These are phyloP conservation scores for Dione vanillae DNA, from an alignment of 2,888 invertebrate genomes.

Conservation along the genomic window DNA sequence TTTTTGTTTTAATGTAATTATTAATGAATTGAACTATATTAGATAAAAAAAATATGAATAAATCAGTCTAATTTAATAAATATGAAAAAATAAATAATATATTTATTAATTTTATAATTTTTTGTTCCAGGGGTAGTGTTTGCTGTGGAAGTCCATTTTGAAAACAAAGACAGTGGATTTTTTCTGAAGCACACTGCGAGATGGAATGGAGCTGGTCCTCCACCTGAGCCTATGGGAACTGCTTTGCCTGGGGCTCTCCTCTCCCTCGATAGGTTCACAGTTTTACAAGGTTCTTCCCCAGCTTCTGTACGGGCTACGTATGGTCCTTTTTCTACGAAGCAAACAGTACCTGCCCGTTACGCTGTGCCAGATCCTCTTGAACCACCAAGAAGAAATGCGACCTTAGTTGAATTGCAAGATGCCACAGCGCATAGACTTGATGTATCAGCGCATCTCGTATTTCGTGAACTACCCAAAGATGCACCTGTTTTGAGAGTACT, in stretches of 20 bases:
- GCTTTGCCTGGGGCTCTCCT: constrained; percentile 87
- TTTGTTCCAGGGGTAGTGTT: constrained; percentile 85
- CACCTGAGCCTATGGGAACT: constrained; percentile 75
- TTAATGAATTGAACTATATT: too few relatives aligned
- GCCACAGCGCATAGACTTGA: constrained; percentile 91
- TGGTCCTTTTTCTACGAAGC: constrained; percentile 97
- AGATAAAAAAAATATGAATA: too few relatives aligned
- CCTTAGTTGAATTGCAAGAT: constrained; percentile 84
- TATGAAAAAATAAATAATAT: constrained; percentile 45
- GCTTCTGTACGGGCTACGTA: constrained; percentile 96
- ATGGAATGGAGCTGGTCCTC: constrained; percentile 85
- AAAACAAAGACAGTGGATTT: constrained; percentile 95
- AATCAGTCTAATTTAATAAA: not conserved
- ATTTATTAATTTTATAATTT: constrained; percentile 38
- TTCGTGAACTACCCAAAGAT: constrained; percentile 92
- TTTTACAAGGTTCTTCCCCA: constrained; percentile 95
- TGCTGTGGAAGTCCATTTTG: constrained; percentile 95
- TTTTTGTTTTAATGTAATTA: too few relatives aligned
- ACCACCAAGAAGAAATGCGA: constrained; percentile 83
- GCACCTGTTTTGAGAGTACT: constrained; percentile 96
- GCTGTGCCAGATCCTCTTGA: constrained; percentile 94
- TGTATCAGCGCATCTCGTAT: constrained; percentile 97
- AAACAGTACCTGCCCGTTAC: constrained; percentile 95
- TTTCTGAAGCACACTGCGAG: constrained; percentile 93
- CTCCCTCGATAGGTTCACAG: constrained; percentile 94